Evolutionary conservation across 2,797 vertebrate species (phyloP), one percentile per base, ranked within the genome.

Genomic region (Pipistrellus pipistrellus): DNA sequence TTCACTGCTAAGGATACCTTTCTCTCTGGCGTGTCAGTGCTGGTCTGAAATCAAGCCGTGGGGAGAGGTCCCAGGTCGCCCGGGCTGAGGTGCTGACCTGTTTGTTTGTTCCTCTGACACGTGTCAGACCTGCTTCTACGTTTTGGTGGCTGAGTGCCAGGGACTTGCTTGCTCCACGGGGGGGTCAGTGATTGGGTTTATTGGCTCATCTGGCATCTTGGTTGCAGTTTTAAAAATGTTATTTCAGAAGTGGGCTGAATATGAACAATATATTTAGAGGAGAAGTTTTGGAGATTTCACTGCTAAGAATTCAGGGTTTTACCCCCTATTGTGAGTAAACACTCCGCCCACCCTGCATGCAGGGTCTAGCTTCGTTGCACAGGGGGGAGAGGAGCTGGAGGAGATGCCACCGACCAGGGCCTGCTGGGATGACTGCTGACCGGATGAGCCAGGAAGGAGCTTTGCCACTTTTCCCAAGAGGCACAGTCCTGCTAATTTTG

Each of bases 1-100:
- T 83, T 76, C 41, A 44, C 93, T 84, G 94, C 59, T 95, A 62
- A 80, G 62, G 81, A 55, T 55, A 76, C n/a, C 41, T 41, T 81
- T 57, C 25, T 91, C 27, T 93, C 88, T 95, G 14, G 30, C 17
- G 25, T 55, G 14, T 30, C 59, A 46, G 71, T 41, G 75, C 38
- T 17, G 66, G 8, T 76, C 41, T 93, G 78, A 73, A 96, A 76
- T 73, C 21, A 41, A 71, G 35, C 75, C 46, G 8, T 53, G 57
- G 71, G 27, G 73, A 59, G 84, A 84, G 11, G 14, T 84, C 78
- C 23, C 6, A 38, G 32, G n/a, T 72, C 84, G 41, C 75, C 83
- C 72, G 80, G 69, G 46, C 46, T 25, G 32, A 71, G 41, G 76
- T 48, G 87, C 25, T 53, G 25, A 46, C 2, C 2, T 21, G 4